phyloP scores from a whole-genome alignment of 2,797 vertebrate species.

The Spondyliosoma cantharus region DNA sequence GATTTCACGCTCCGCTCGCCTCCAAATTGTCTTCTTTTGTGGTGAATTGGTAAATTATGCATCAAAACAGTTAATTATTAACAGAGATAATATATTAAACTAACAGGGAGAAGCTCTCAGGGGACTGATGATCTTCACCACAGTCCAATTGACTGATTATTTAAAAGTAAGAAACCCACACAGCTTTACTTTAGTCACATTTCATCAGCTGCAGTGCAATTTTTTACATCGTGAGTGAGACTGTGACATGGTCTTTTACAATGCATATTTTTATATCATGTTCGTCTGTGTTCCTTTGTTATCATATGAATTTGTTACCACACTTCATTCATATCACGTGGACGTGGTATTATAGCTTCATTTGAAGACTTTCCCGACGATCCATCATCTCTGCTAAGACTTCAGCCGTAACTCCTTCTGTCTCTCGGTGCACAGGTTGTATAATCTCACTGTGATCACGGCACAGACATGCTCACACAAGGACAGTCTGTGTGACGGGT shows the following conservation, averaged over 20 bases:
- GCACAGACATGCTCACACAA: conserved; percentile 26
- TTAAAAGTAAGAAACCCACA: conserved; percentile 48
- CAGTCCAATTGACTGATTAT: conserved; percentile 49
- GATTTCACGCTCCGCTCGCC: conserved; percentile 27
- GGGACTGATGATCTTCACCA: conserved; percentile 41
- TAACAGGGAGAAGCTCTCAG: conserved; percentile 48
- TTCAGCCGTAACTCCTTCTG: conserved; percentile 40
- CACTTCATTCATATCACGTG: conserved; percentile 43
- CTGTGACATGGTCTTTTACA: conserved; percentile 47
- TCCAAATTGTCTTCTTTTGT: conserved; percentile 48
- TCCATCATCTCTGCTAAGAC: conserved; percentile 45
- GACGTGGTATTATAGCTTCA: conserved; percentile 42
- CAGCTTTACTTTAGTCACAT: conserved; percentile 67
- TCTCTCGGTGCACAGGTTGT: conserved; percentile 32
- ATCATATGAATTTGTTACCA: conserved; percentile 60
- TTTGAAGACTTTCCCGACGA: conserved; percentile 47
- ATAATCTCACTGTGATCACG: conserved; percentile 50
- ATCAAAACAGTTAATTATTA: conserved; percentile 52
- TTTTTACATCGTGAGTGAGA: conserved; percentile 55
- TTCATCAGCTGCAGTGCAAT: conserved; percentile 80
- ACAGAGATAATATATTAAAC: conserved; percentile 64
- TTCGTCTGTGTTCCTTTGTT: conserved; percentile 47
- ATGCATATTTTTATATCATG: conserved; percentile 59
- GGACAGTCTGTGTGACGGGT: conserved; percentile 16
- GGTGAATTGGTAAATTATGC: conserved; percentile 57